A percentile compares a stretch with the other conserved stretches of the same genome.
Evolutionary conservation across 1,140 invertebrate genomes (phyloP).

Genomic region (Xylocopa sonorina): DNA sequence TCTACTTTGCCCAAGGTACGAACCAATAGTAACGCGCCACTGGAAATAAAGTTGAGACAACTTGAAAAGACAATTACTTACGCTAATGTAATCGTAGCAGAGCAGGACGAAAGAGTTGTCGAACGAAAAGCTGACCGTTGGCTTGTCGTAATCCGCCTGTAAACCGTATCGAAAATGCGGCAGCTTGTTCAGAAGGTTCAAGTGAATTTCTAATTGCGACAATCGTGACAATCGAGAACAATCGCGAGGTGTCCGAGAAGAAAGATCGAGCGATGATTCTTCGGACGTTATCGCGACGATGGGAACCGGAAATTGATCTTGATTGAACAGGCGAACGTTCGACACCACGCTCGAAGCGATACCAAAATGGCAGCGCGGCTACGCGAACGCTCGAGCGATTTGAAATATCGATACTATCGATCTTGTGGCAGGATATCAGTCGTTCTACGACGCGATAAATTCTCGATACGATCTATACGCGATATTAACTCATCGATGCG

Average conservation of each 20-base stretch:
- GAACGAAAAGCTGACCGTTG: constrained; percentile 9
- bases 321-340: neutral
- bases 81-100: constrained; percentile 49
- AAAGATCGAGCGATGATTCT: neutral
- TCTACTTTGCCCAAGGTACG: too few relatives aligned
- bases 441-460: neutral
- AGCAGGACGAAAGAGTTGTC: constrained; percentile 53
- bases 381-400: neutral
- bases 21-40: too few relatives aligned
- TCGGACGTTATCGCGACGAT: neutral
- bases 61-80: constrained; percentile 35
- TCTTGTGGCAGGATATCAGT: neutral
- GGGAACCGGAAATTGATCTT: neutral
- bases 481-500: neutral
- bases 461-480: neutral
- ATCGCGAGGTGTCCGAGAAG: neutral
- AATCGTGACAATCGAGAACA: neutral
- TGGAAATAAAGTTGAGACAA: neutral
- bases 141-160: constrained; percentile 19
- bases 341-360: neutral
- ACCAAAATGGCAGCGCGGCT: neutral
- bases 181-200: neutral
- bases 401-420: neutral
- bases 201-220: neutral
- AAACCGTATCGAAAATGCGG: constrained; percentile 13